Evolutionary conservation across 2,888 invertebrate species (phyloP).

Genomic region (Bellardia pandia): DNA sequence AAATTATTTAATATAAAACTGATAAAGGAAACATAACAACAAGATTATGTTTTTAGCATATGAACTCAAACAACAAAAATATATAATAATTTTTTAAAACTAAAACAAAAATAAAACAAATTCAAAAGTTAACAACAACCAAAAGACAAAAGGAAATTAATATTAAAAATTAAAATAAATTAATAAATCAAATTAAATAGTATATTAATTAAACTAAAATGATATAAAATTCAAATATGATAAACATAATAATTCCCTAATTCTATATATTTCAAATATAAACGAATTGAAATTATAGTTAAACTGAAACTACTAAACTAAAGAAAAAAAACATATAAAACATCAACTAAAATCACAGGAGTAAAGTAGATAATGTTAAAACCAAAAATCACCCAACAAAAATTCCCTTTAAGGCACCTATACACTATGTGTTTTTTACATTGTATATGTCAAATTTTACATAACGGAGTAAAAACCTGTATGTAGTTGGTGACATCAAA

Average conservation of each 20-base stretch:
- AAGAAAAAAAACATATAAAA: constrained; percentile 68
- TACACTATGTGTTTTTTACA: no score
- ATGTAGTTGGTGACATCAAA: no score
- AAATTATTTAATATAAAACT: constrained; percentile 37
- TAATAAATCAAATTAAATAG: constrained; percentile 69
- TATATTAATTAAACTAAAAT: constrained; percentile 75
- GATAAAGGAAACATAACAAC: constrained; percentile 50
- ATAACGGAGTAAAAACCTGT: no score
- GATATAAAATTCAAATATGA: constrained; percentile 48
- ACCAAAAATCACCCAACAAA: constrained; percentile 30
- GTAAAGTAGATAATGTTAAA: constrained; percentile 62
- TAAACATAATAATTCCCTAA: constrained; percentile 56
- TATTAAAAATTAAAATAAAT: constrained; percentile 73
- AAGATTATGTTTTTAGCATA: constrained; percentile 62
- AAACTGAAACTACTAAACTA: constrained; percentile 55
- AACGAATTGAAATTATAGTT: constrained; percentile 61
- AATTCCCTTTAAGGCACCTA: no score
- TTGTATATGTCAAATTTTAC: no score
- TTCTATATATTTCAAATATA: constrained; percentile 69
- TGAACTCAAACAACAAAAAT: constrained; percentile 30
- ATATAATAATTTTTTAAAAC: constrained; percentile 67
- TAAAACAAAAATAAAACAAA: constrained; percentile 69
- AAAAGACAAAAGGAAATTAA: constrained; percentile 67
- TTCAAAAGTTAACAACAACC: constrained; percentile 82
- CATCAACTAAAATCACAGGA: constrained; percentile 54